These are phyloP conservation scores for Eupelmus urozonus DNA, from an alignment of 2,888 invertebrate species.

Conservation along the genomic window DNA sequence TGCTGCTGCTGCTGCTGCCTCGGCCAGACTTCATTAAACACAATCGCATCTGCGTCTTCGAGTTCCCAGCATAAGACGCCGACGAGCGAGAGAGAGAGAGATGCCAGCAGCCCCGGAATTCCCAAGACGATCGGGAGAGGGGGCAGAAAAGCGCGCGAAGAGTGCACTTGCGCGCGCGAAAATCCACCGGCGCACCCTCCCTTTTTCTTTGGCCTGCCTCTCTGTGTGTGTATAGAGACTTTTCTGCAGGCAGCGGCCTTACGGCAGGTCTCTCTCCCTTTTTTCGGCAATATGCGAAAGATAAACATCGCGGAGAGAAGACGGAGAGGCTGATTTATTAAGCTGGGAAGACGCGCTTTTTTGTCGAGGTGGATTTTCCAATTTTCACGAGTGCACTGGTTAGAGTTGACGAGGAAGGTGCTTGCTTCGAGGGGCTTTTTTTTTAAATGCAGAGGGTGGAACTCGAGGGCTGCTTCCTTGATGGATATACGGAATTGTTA, in stretches of 20 bases:
- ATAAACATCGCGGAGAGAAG: neutral
- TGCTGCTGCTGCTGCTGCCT: slow-evolving; percentile 61
- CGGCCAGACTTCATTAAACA: slow-evolving; percentile 75
- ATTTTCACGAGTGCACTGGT: neutral
- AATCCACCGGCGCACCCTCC: neutral
- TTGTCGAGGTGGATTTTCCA: neutral
- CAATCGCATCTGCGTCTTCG: slow-evolving; percentile 75
- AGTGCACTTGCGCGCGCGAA: slow-evolving; percentile 20
- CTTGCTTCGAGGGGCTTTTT: too few relatives aligned
- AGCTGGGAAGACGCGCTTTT: neutral
- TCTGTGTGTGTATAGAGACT: too few relatives aligned
- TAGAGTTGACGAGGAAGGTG: neutral
- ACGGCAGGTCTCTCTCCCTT: slow-evolving; percentile 1
- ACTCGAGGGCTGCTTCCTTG: neutral
- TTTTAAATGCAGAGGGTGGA: neutral
- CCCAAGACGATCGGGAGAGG: neutral
- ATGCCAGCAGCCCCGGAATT: neutral
- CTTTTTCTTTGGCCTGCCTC: neutral
- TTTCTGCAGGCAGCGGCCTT: neutral
- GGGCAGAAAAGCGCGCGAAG: slow-evolving; percentile 26
- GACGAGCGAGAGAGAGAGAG: slow-evolving; percentile 3
- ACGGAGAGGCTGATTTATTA: neutral
- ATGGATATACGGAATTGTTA: neutral
- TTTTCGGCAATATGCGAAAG: neutral
- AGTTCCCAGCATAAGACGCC: slow-evolving; percentile 68